Evolutionary conservation across 2,797 vertebrate species (phyloP).

Genomic region (Hippocampus kuda): DNA sequence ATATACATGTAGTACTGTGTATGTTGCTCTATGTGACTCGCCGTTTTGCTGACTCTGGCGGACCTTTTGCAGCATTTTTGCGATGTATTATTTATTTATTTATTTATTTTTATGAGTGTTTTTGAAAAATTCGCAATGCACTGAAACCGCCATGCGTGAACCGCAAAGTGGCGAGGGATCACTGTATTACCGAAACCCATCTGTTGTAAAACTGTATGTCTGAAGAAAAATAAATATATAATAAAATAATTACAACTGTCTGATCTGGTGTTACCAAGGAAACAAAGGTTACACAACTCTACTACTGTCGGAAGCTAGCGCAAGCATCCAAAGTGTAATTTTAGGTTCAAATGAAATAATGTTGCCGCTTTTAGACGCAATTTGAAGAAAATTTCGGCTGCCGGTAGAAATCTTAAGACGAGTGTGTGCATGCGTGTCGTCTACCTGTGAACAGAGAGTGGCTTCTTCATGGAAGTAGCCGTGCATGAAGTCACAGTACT

Average conservation of each 20-base stretch:
- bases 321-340: neutral
- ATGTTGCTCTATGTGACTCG: no score
- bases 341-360: neutral
- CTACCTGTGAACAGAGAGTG: conserved; percentile 92
- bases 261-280: neutral
- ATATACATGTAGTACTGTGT: no score
- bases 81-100: no score
- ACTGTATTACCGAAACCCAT: neutral
- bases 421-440: neutral
- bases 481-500: conserved; percentile 95
- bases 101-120: no score
- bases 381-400: neutral
- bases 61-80: no score
- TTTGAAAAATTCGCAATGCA: no score
- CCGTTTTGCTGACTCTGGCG: no score
- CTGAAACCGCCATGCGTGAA: no score
- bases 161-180: no score
- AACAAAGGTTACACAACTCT: neutral
- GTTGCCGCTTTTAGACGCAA: neutral
- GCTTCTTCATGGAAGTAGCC: conserved; percentile 97
- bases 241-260: neutral
- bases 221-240: no score
- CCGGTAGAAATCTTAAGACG: neutral
- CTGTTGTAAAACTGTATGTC: neutral
- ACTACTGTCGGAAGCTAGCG: neutral